Conservation (phyloP, 2,888 invertebrate species). For the Nephrotoma appendiculata region DNA sequence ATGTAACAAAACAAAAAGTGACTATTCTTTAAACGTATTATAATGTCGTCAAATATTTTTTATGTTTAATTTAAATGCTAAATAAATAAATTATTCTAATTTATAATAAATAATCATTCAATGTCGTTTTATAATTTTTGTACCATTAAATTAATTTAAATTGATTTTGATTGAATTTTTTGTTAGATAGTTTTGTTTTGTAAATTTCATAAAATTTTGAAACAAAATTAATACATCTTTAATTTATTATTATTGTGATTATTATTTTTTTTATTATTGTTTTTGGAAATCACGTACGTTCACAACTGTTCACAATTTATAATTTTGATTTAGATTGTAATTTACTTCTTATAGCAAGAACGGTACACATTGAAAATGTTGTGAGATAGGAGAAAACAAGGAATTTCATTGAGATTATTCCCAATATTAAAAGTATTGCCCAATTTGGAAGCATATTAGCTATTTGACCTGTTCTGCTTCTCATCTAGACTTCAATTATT, state of each 20-base stretch:
- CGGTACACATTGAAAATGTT: too few species aligned
- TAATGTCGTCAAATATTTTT: not conserved
- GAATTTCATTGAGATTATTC: too few species aligned
- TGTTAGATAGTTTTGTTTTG: not conserved
- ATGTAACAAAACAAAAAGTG: not conserved
- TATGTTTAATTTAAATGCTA: not conserved
- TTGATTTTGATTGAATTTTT: not conserved
- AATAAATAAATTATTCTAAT: not conserved
- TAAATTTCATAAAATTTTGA: not conserved
- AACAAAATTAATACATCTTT: not conserved
- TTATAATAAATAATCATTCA: not conserved
- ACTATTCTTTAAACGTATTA: not conserved
- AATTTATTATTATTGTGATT: not conserved
- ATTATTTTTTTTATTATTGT: not conserved
- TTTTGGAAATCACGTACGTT: not conserved
- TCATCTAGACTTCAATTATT: too few species aligned
- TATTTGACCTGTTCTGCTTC: too few species aligned
- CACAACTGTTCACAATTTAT: too few species aligned
- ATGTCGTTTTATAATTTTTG: not conserved
- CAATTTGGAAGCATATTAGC: too few species aligned
- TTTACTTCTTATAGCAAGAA: too few species aligned
- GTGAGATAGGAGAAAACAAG: too few species aligned
- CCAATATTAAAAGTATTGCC: too few species aligned
- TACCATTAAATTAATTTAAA: not conserved
- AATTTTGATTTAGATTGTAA: too few species aligned